phyloP scores from a whole-genome alignment of 2,888 invertebrate species.

The Ochropleura leucogaster region DNA sequence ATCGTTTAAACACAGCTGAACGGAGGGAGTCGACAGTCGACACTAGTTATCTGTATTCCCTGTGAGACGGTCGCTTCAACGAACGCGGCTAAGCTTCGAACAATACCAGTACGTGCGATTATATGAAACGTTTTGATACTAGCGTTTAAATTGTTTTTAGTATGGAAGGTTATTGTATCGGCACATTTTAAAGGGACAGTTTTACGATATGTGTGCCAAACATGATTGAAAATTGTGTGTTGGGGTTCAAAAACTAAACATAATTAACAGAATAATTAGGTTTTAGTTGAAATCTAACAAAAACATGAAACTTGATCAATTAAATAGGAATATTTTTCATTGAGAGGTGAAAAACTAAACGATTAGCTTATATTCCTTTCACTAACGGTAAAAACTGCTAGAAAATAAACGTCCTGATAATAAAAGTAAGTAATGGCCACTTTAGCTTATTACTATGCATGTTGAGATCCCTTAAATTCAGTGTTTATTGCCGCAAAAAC shows the following conservation, averaged over 20 bases:
- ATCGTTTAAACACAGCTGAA: conserved; percentile 45
- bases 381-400: conserved; percentile 4
- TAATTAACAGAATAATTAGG: not conserved
- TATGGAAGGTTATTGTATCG: not conserved
- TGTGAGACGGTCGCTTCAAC: conserved; percentile 58
- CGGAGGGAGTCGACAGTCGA: conserved; percentile 43
- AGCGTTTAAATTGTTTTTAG: conserved; percentile 22
- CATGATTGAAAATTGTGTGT: not conserved
- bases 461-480: conserved; percentile 47
- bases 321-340: not conserved
- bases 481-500: conserved; percentile 43
- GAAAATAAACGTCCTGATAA: conserved; percentile 12
- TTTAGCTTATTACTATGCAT: conserved; percentile 44
- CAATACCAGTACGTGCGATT: conserved; percentile 41
- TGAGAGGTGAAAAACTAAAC: conserved; percentile 5
- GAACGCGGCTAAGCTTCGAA: conserved; percentile 55
- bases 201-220: not conserved
- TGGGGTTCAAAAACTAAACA: not conserved
- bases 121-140: conserved; percentile 48
- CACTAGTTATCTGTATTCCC: conserved; percentile 64
- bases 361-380: not conserved
- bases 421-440: conserved; percentile 17
- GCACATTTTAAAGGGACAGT: not conserved
- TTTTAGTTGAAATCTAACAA: not conserved
- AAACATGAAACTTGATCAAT: not conserved